phyloP scores from a whole-genome alignment of 2,888 invertebrate species.

The Lycophotia porphyrea region DNA sequence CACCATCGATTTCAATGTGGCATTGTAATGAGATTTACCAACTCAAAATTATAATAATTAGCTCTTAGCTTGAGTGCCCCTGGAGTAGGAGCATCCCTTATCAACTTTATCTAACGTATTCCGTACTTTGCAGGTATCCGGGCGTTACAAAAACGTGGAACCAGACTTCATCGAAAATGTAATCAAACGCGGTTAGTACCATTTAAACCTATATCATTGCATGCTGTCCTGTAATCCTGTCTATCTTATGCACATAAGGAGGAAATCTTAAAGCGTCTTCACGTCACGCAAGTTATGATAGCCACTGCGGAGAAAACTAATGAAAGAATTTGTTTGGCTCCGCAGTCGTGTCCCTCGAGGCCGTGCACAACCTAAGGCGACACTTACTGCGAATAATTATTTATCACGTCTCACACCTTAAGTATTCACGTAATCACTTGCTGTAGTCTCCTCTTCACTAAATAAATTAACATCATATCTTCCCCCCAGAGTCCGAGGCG shows the following conservation, averaged over 20 bases:
- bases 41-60: background rate
- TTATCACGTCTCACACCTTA: background rate
- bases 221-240: background rate
- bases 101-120: conserved; percentile 5
- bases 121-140: conserved; percentile 68
- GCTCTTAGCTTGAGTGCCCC: background rate
- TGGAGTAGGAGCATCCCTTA: background rate
- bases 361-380: background rate
- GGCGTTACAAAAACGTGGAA: conserved; percentile 51
- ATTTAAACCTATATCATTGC: background rate
- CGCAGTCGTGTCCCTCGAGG: background rate
- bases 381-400: background rate
- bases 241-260: background rate
- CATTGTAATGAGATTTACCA: background rate
- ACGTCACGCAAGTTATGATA: background rate
- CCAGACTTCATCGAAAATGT: conserved; percentile 66
- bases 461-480: background rate
- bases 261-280: background rate
- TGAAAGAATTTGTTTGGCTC: background rate
- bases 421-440: background rate
- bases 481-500: conserved; percentile 21
- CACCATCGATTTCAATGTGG: background rate
- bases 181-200: conserved; percentile 54
- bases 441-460: background rate
- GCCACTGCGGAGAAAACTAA: background rate